Base-by-base conservation (phyloP, 2,888 invertebrate genomes). In the Icerya purchasi region DNA sequence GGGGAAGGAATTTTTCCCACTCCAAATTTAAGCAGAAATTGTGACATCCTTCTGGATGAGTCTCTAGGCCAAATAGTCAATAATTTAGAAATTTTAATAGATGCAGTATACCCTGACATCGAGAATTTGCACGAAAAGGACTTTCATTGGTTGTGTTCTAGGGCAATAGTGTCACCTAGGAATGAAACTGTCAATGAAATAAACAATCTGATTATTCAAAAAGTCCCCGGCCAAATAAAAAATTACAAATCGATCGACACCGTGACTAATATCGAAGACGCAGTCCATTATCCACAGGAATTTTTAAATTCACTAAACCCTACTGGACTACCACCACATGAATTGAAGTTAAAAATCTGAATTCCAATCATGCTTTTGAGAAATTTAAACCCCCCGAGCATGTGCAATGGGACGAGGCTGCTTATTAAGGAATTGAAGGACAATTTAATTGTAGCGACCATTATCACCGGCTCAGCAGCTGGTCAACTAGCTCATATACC, bases 401-500 rank as follows among this genome's bases (percentile, higher is more conserved):
- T 52, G 20, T 57, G 52, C 2, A 52, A 57, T 52, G 57, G 52
- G 19, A 51, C 52, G 18, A 57, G 51, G n/a, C 52, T 52, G 21
- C 23, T 50, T 52, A 52, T 57, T 20, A 57, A 50, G 5, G 21
- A 57, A 57, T 25, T 23, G 21, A 52, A 25, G 52, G 21, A 57
- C 19, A 57, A 57, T 57, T 24, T 57, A 50, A 57, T 19, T 24
- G 52, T 52, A 57, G 53, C 52, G 24, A 57, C n/a, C 23, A 57
- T n/a, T n/a, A n/a, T n/a, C n/a, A n/a, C n/a, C n/a, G n/a, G n/a
- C n/a, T n/a, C n/a, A n/a, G n/a, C n/a, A n/a, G n/a, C n/a, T 57
- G 20, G 19, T 53, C 21, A 19, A n/a, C 8, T 20, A 21, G 53
- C 53, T 19, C 19, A 36, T 36, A n/a, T n/a, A n/a, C n/a, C n/a